Evolutionary conservation across 37 sponge, comb jelly and placozoan species (phyloP), one percentile per base, ranked within the genome.

Genomic region (Ephydatia muelleri): DNA sequence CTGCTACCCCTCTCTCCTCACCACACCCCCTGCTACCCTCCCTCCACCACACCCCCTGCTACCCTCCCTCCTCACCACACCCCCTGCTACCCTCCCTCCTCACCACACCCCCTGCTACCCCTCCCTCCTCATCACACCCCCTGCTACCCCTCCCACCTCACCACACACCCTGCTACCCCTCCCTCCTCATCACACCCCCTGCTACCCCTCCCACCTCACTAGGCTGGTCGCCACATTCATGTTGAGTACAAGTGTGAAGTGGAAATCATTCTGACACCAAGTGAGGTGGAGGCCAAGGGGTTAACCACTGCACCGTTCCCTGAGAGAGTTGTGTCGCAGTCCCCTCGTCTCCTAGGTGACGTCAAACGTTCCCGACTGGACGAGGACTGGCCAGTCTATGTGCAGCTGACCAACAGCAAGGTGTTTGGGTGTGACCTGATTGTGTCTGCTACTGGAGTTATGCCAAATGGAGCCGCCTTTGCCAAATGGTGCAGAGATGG

Each of bases 361-460:
- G 19, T 21, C 57, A 57, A 57, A 57, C 57, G 16, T 5, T 57
- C 57, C 57, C 57, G 57, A 21, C 57, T 13, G 57, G 57, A 57
- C 16, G 19, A 14, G 32, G 80, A 65, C 19, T 97, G 96, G 96
- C 94, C 92, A 2, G 72, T 99, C 28, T 88, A 89, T 71, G 94
- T 96, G 36, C 33, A 67, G 30, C 94, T 99, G 33, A 95, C 91
- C n/a, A 99, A 94, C 82, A 89, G 94, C 23, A 86, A 65, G 26
- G 67, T 91, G 33, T 86, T 79, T 73, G 96, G 94, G 6, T 94
- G 96, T 83, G 99, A 99, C 49, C n/a, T 99, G 29, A 70, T 99
- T 22, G 92, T 99, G 33, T 97, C 97, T 22, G 99, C 99, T 30
- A 99, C 97, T 49, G 99, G 99, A 19, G 97, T 96, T 3, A 38